phyloP scores from a whole-genome alignment of 2,888 invertebrate genomes.

The Microctonus hyperodae region DNA sequence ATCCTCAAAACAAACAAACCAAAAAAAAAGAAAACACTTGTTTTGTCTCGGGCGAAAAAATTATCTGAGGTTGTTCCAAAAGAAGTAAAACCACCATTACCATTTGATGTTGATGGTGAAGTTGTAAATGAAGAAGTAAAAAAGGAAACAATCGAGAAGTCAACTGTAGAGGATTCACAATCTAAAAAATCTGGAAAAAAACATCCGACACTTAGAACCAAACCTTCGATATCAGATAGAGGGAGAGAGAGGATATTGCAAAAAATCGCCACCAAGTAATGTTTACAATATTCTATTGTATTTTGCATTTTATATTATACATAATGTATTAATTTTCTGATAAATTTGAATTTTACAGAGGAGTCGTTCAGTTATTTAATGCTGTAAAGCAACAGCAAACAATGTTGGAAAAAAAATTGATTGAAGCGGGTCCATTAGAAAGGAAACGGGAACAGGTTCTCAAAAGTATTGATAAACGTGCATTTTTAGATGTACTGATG shows the following conservation, averaged over 20 bases:
- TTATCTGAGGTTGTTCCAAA: slow-evolving; percentile 66
- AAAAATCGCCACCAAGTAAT: slow-evolving; percentile 81
- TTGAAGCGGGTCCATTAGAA: slow-evolving; percentile 77
- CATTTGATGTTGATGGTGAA: slow-evolving; percentile 71
- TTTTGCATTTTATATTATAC: slow-evolving; percentile 1
- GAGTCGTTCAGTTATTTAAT: slow-evolving; percentile 93
- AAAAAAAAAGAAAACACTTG: slow-evolving; percentile 76
- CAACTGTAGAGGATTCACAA: slow-evolving; percentile 57
- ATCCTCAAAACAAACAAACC: slow-evolving; percentile 79
- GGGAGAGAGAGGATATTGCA: slow-evolving; percentile 79
- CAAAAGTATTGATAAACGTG: slow-evolving; percentile 77
- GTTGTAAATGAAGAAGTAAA: slow-evolving; percentile 65
- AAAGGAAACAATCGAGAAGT: slow-evolving; percentile 61
- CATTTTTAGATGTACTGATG: slow-evolving; percentile 82
- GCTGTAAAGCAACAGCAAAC: slow-evolving; percentile 87
- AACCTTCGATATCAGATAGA: slow-evolving; percentile 78
- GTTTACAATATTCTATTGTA: slow-evolving; percentile 20
- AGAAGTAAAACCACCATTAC: slow-evolving; percentile 62
- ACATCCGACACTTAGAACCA: slow-evolving; percentile 72
- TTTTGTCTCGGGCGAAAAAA: slow-evolving; percentile 83
- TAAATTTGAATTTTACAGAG: slow-evolving; percentile 66
- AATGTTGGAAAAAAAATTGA: slow-evolving; percentile 74
- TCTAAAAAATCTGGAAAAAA: slow-evolving; percentile 47
- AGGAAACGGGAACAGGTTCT: slow-evolving; percentile 78
- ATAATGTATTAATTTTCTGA: slow-evolving; percentile 13